Evolutionary conservation across 2,797 vertebrate species (phyloP), one percentile per base, ranked within the genome.

Genomic region (Schizopygopsis pylzovi): DNA sequence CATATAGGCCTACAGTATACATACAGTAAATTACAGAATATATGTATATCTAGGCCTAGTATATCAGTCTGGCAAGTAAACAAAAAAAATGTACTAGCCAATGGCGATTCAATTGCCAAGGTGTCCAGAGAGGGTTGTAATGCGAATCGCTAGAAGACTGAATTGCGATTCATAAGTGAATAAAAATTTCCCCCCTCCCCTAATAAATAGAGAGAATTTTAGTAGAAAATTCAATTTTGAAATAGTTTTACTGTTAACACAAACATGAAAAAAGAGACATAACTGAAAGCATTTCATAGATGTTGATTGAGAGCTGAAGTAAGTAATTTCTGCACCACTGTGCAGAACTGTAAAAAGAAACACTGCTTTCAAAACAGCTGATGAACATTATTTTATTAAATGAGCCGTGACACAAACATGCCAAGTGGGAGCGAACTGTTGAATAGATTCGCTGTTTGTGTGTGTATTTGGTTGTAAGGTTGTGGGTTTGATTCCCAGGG

Each of bases 361-460:
- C 33, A 59, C 4, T 78, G 33, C 52, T 78, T 59, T 77, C 20
- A 56, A 77, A 56, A 56, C 2, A 22, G 28, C 18, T 54, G 43
- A 28, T 16, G 6, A 75, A 0, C 4, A 49, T 18, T 28, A 3
- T 20, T 52, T 49, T 33, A 52, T 52, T 3, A 20, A 75, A 25
- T 18, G 10, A 49, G 1, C 10, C 2, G 28, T 52, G 47, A 75
- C 25, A 33, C 71, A 47, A 63, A 28, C 12, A 28, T 13, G 7
- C 18, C 20, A 56, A 56, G 20, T 56, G 47, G 28, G 18, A 52
- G 47, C 20, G 25, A 75, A 52, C 33, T 49, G 49, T 37, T 75
- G 28, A 52, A 76, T 33, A 52, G 25, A 52, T 20, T 15, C 47
- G 2, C 3, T 75, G 72, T 77, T 73, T 82, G 49, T 82, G 67